These are phyloP conservation scores for Coranthus polyacanthus DNA, from an alignment of 2,797 vertebrate genomes.

Conservation along the genomic window DNA sequence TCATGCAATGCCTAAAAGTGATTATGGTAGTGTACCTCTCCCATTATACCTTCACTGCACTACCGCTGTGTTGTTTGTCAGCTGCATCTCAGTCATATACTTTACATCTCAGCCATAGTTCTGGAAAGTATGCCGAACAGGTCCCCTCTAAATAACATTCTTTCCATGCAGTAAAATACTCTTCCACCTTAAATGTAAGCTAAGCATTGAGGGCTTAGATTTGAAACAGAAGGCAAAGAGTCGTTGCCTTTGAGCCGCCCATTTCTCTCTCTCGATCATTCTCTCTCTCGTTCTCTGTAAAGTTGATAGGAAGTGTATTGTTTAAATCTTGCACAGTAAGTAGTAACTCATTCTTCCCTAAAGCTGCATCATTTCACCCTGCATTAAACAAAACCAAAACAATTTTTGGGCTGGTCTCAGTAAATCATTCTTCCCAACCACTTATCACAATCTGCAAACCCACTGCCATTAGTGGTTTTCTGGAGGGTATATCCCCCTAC, in stretches of 20 bases:
- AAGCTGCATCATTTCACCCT: slow-evolving; percentile 70
- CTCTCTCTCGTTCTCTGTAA: slow-evolving; percentile 57
- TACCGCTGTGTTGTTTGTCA: slow-evolving; percentile 74
- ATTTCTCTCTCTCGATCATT: too few species aligned
- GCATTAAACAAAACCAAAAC: slow-evolving; percentile 80
- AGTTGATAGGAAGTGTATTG: slow-evolving; percentile 50
- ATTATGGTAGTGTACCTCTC: slow-evolving; percentile 85
- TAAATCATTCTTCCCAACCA: slow-evolving; percentile 83
- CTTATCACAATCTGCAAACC: slow-evolving; percentile 84
- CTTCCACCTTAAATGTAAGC: slow-evolving; percentile 48
- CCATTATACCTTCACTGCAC: slow-evolving; percentile 80
- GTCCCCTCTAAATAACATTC: slow-evolving; percentile 71
- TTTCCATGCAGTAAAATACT: slow-evolving; percentile 70
- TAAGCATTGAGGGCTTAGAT: slow-evolving; percentile 61
- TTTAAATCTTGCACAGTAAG: slow-evolving; percentile 61
- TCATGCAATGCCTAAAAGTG: slow-evolving; percentile 80
- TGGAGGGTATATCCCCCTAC: slow-evolving; percentile 78
- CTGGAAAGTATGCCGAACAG: slow-evolving; percentile 67
- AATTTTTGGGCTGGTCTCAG: slow-evolving; percentile 81
- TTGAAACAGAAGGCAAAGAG: slow-evolving; percentile 52
- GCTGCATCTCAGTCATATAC: slow-evolving; percentile 74
- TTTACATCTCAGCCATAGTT: slow-evolving; percentile 70
- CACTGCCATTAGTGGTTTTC: slow-evolving; percentile 85
- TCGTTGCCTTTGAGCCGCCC: slow-evolving; percentile 45
- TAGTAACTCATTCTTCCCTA: slow-evolving; percentile 65